Evolutionary conservation across 2,797 vertebrate species (phyloP), one percentile per base, ranked within the genome.

Genomic region (Ctenochaetus hawaiiensis): DNA sequence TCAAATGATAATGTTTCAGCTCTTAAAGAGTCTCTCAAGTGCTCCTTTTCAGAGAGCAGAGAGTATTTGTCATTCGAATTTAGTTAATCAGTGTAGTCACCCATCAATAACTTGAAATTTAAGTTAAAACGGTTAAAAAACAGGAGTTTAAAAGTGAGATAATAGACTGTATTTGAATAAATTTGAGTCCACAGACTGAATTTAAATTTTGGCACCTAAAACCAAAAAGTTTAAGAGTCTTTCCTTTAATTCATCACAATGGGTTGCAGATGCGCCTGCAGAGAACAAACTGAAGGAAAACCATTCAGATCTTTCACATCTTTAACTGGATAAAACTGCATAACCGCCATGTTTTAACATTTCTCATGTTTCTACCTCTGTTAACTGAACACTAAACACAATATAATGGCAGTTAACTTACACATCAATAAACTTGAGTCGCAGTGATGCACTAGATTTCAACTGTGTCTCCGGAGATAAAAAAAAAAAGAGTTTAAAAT

Each of bases 1-100:
- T 48, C n/a, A 37, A 48, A 58, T 58, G n/a, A 39, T n/a, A 39
- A 30, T 23, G 20, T 67, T 44, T 67, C 13, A 67, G 22, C 34
- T 22, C 53, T 39, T 14, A 26, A 41, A 12, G 14, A 68, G 52
- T 44, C 10, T 20, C 30, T 16, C 6, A 53, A 5, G 26, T 47
- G 12, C 9, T 1, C 1, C 13, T 53, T 30, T 45, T 26, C 43
- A 48, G 18, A 13, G n/a, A 62, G 9, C n/a, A 56, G 23, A 17
- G 44, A 49, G 20, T 23, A 26, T 57, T 49, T 45, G 44, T 30
- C 23, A 7, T 1, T 23, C 34, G 23, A 37, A 30, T n/a, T 18
- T 47, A 2, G 9, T 39, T 10, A 39, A n/a, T 26, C 17, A 41
- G 34, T 12, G 0, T 26, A 16, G 30, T 39, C 52, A 18, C 17